Conservation (phyloP, 2,888 invertebrate genomes). For the Xanthorhoe spadicearia region DNA sequence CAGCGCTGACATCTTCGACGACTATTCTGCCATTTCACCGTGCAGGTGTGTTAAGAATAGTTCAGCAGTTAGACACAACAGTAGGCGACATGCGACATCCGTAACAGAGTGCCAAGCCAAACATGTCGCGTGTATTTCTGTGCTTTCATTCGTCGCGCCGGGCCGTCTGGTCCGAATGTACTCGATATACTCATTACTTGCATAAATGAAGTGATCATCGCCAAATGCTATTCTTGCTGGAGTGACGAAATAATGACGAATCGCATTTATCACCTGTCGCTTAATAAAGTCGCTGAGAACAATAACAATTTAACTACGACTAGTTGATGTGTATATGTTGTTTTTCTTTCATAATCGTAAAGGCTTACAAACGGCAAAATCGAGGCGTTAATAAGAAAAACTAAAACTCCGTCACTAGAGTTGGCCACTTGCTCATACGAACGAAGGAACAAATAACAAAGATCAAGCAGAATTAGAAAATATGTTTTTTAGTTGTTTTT, state of each 20-base stretch:
- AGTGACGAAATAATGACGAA: conserved; percentile 22
- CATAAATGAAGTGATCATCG: conserved; percentile 44
- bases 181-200: conserved; percentile 38
- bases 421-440: too few species aligned
- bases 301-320: neutral
- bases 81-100: conserved; percentile 48
- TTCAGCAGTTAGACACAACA: conserved; percentile 45
- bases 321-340: too few species aligned
- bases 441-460: too few species aligned
- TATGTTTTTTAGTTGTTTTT: too few species aligned
- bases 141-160: conserved; percentile 52
- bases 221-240: conserved; percentile 24
- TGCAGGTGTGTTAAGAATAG: conserved; percentile 48
- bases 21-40: conserved; percentile 16
- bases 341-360: too few species aligned
- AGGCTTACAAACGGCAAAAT: too few species aligned
- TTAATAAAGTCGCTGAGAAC: neutral
- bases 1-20: conserved; percentile 9
- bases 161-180: conserved; percentile 59
- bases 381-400: too few species aligned
- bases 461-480: neutral
- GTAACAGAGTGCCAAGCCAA: conserved; percentile 51
- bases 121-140: conserved; percentile 51
- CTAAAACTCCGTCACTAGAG: too few species aligned
- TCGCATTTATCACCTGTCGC: conserved; percentile 9